Evolutionary conservation across 2,113 vertebrate genomes (phyloP).

Genomic region (Nansenia antarctica): DNA sequence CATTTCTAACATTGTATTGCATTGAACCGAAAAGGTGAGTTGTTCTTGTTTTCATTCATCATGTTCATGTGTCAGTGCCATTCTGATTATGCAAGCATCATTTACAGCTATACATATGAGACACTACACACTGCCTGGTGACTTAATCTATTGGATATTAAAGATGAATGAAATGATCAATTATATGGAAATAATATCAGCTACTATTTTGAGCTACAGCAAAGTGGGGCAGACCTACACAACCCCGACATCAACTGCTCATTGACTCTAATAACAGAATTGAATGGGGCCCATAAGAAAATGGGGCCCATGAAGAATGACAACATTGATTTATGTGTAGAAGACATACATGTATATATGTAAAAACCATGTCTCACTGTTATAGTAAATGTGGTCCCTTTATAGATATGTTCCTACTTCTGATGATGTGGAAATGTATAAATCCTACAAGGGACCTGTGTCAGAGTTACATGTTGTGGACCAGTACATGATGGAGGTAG

Average conservation of each 20-base stretch:
- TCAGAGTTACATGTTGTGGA: constrained; percentile 85
- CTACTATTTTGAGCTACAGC: background rate
- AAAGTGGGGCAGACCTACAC: background rate
- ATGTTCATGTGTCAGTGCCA: background rate
- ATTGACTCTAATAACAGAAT: background rate
- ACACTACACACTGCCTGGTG: background rate
- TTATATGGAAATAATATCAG: background rate
- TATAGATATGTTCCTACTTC: constrained; percentile 82
- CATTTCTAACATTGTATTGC: background rate
- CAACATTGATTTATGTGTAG: too few species aligned
- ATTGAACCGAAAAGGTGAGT: background rate
- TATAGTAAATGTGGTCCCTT: background rate
- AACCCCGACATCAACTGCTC: background rate
- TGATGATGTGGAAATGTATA: constrained; percentile 84
- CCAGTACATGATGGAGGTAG: constrained; percentile 88
- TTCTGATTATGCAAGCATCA: background rate
- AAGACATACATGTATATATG: too few species aligned
- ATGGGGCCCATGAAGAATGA: too few species aligned
- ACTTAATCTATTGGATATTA: background rate
- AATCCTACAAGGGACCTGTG: constrained; percentile 73
- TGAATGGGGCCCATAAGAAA: background rate
- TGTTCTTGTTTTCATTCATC: background rate
- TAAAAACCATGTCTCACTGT: background rate
- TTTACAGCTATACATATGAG: background rate
- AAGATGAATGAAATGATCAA: background rate